Percentiles rank a stretch among this genome's conserved stretches.
Conservation (phyloP, 1,140 invertebrate genomes). For the Chrysomallon squamiferum region DNA sequence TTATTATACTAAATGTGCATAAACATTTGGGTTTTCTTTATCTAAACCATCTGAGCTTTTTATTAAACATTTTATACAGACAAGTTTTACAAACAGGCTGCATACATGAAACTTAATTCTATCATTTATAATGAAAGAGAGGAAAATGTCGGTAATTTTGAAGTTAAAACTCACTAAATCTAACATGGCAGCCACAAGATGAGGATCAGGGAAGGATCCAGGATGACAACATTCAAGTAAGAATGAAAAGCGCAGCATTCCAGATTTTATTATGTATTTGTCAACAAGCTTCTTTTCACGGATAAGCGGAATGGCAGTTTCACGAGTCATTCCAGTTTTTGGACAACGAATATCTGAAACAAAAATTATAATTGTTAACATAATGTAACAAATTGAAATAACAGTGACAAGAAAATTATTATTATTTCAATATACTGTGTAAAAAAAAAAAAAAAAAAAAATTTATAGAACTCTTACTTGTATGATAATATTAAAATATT, state of each 20-base stretch:
- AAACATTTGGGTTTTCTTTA: not conserved
- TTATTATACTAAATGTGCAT: not conserved
- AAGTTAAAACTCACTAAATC: conserved; percentile 78
- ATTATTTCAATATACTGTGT: not conserved
- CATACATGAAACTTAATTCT: too few species aligned
- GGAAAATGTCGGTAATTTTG: too few species aligned
- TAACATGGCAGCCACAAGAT: conserved; percentile 91
- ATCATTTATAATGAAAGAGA: too few species aligned
- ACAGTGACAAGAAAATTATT: not conserved
- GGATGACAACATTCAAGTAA: conserved; percentile 94
- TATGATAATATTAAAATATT: too few species aligned
- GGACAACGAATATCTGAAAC: conserved; percentile 40
- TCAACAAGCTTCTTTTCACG: conserved; percentile 60
- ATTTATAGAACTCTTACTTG: not conserved
- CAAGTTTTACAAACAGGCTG: too few species aligned
- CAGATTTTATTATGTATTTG: conserved; percentile 58
- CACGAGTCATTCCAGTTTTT: conserved; percentile 22
- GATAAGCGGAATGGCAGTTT: conserved; percentile 36
- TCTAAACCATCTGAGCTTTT: too few species aligned
- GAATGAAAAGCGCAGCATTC: conserved; percentile 63
- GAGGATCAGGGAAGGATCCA: conserved; percentile 92
- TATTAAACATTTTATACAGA: too few species aligned
- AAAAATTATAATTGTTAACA: not conserved
- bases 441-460: not conserved
- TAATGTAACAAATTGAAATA: not conserved